Conservation (phyloP, 2,888 invertebrate species). For the Agonopterix arenella region DNA sequence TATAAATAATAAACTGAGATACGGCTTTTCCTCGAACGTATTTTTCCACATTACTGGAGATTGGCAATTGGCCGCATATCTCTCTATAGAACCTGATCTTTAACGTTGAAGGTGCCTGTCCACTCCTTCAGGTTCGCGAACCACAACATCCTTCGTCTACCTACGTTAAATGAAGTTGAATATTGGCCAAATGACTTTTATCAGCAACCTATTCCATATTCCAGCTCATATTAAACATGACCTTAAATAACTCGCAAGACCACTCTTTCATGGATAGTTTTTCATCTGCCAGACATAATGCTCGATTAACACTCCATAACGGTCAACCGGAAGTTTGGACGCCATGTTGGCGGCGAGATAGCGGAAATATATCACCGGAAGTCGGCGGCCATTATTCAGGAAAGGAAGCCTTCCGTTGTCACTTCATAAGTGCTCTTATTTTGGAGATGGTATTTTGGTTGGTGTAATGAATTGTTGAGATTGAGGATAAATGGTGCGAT, state of each 20-base stretch:
- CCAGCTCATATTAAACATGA: constrained; percentile 5
- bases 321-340: constrained; percentile 67
- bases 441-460: constrained; percentile 20
- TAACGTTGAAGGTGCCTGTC: too few relatives aligned
- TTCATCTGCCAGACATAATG: constrained; percentile 66
- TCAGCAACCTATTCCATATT: too few relatives aligned
- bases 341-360: constrained; percentile 68
- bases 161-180: too few relatives aligned
- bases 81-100: too few relatives aligned
- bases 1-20: too few relatives aligned
- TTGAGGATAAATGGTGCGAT: neutral
- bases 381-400: constrained; percentile 68
- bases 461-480: constrained; percentile 7
- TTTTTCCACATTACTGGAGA: too few relatives aligned
- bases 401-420: constrained; percentile 64
- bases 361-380: constrained; percentile 75
- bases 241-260: constrained; percentile 38
- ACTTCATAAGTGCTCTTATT: constrained; percentile 61
- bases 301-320: constrained; percentile 74
- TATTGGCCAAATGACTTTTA: too few relatives aligned
- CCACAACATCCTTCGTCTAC: too few relatives aligned
- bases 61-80: too few relatives aligned
- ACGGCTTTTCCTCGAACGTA: too few relatives aligned
- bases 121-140: too few relatives aligned
- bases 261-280: constrained; percentile 48